Base-by-base conservation (phyloP, 1,140 invertebrate genomes). In the Leguminivora glycinivorella region DNA sequence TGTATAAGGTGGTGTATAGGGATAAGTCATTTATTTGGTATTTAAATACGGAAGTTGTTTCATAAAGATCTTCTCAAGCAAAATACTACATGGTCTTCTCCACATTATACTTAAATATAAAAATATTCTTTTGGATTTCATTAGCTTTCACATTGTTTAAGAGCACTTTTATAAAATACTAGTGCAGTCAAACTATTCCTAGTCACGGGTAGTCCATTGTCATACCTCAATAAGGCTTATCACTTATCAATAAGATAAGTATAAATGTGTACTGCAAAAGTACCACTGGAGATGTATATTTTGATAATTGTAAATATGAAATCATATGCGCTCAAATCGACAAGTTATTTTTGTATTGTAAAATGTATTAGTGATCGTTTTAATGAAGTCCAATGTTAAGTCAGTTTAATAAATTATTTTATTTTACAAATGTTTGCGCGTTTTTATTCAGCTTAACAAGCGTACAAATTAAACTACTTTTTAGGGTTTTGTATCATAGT, bases 341-440 rank as follows among this genome's bases (percentile, higher is more conserved):
- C 26, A 63, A 29, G 58, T 29, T 63, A 63, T 34, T 63, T 26
- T 63, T 63, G 2, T 63, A 63, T 22, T 52, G 1, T 52, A 47
- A 17, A 24, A n/a, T 60, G 5, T 60, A 29, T 60, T 29, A 29
- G 29, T 34, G 58, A 63, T 7, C 25, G 2, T 26, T 63, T 56
- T 63, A 26, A 34, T 29, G 26, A 63, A 63, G 58, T 26, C 25
- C n/a, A 63, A 63, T 63, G 26, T 63, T 63, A 60, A 29, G 58
- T 58, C 29, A 60, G 26, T 25, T 2, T 19, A 63, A 31, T 31
- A 63, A 63, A 63, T 63, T 34, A 29, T 34, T 63, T 34, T 63
- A n/a, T 17, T 63, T 58, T 52, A n/a, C n/a, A 26, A 34, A n/a
- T 12, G 34, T 34, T 34, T 34, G 10, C 31, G 3, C 10, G 12